phyloP scores from a whole-genome alignment of 2,888 invertebrate species.

The Gari tellinella region DNA sequence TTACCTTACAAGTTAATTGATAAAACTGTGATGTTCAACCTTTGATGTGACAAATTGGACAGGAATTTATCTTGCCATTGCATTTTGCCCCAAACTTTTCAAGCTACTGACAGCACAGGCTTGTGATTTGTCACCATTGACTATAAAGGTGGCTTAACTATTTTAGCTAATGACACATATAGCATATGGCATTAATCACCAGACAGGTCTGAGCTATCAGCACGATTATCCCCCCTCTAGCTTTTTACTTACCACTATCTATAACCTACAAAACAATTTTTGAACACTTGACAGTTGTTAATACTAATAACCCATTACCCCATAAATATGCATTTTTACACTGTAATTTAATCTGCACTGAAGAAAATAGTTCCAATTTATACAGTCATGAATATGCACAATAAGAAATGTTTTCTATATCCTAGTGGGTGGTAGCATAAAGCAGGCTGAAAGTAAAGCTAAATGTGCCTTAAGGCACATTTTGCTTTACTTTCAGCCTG shows the following conservation, averaged over 20 bases:
- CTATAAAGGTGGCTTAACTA: conserved; percentile 40
- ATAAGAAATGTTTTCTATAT: too few species aligned
- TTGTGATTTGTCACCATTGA: conserved; percentile 33
- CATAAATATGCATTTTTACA: too few species aligned
- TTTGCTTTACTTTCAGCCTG: too few species aligned
- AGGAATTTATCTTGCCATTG: conserved; percentile 46
- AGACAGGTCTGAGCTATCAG: conserved; percentile 24
- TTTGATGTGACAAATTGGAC: conserved; percentile 51
- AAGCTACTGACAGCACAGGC: conserved; percentile 36
- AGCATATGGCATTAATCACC: conserved; percentile 45
- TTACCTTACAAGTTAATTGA: conserved; percentile 12
- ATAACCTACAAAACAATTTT: conserved; percentile 15
- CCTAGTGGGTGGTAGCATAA: too few species aligned
- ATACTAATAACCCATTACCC: too few species aligned
- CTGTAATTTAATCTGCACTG: too few species aligned
- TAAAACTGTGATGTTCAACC: conserved; percentile 13
- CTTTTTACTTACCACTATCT: conserved; percentile 18
- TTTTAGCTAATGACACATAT: conserved; percentile 47
- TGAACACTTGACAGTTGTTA: too few species aligned
- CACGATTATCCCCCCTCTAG: conserved; percentile 26
- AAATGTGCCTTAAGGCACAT: too few species aligned
- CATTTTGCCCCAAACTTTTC: conserved; percentile 48
- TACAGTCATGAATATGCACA: too few species aligned
- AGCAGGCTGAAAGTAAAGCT: too few species aligned
- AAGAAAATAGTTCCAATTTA: too few species aligned